Conservation (phyloP, 2,888 invertebrate genomes). For the Sinohyriopsis cumingii region DNA sequence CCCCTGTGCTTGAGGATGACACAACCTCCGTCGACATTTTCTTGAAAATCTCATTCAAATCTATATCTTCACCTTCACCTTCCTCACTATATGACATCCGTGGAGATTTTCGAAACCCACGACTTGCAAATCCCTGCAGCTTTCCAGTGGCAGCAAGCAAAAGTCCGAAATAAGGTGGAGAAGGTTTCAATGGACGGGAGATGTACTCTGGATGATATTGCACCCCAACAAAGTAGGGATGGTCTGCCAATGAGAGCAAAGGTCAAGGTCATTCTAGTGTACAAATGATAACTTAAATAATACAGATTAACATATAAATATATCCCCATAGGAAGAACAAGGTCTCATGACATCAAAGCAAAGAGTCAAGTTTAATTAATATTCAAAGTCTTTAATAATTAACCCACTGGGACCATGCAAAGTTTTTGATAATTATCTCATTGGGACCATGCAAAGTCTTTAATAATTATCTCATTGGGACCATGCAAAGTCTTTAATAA, state of each 20-base stretch:
- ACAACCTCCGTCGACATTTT: too few species aligned
- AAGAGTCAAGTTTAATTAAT: too few species aligned
- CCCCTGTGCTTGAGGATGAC: too few species aligned
- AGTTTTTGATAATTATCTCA: too few species aligned
- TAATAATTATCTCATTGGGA: too few species aligned
- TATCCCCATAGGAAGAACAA: neutral
- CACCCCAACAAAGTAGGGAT: slow-evolving; percentile 94
- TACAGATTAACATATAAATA: neutral
- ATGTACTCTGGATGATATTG: slow-evolving; percentile 99
- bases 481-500: too few species aligned
- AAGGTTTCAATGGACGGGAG: slow-evolving; percentile 83
- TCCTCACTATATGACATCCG: slow-evolving; percentile 60
- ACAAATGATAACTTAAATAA: neutral
- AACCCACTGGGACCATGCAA: too few species aligned
- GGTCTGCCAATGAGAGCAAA: slow-evolving; percentile 73
- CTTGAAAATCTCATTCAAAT: slow-evolving; percentile 5
- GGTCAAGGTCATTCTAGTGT: neutral
- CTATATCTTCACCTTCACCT: slow-evolving; percentile 55
- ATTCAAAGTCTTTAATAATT: too few species aligned
- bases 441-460: too few species aligned
- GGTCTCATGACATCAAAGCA: neutral
- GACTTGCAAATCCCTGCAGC: slow-evolving; percentile 76
- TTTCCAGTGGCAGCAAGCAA: slow-evolving; percentile 91
- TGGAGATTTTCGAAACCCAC: slow-evolving; percentile 67
- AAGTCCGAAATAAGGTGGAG: slow-evolving; percentile 95